phyloP scores from a whole-genome alignment of 2,888 invertebrate genomes.

The Phortica okadai region DNA sequence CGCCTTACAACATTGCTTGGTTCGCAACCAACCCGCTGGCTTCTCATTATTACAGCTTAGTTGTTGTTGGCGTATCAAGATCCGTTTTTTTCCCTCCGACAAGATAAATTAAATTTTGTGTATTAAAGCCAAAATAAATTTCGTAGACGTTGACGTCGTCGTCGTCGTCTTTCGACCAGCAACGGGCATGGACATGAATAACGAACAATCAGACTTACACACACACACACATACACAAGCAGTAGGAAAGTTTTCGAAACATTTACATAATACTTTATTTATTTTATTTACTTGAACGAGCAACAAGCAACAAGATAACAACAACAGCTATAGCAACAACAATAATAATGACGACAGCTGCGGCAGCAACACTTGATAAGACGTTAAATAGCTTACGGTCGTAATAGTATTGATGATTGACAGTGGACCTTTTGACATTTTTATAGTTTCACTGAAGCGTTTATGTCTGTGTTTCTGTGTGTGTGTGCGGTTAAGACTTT shows the following conservation, averaged over 20 bases:
- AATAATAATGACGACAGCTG: not conserved
- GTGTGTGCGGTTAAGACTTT: conserved; percentile 30
- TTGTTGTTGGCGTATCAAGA: not conserved
- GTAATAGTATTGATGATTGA: conserved; percentile 1
- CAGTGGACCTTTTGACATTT: conserved; percentile 61
- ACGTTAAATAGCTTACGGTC: conserved; percentile 8
- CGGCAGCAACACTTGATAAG: not conserved
- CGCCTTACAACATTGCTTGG: no score
- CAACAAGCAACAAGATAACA: conserved; percentile 34
- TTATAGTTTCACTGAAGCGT: conserved; percentile 63
- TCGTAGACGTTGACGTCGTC: conserved; percentile 34
- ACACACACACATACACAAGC: conserved; percentile 25
- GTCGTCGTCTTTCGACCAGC: conserved; percentile 7
- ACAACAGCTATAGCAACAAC: not conserved
- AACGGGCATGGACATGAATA: conserved; percentile 16
- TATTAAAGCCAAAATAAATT: conserved; percentile 1
- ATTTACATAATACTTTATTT: conserved; percentile 60
- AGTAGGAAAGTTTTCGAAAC: conserved; percentile 43
- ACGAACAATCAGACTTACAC: not conserved
- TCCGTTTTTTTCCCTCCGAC: conserved; percentile 22
- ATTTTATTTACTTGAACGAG: conserved; percentile 45
- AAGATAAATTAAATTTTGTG: conserved; percentile 28
- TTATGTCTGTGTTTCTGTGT: not conserved
- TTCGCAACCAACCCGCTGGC: no score
- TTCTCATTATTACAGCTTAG: no score